phyloP scores from a whole-genome alignment of 2,888 invertebrate species.

The Dolomedes plantarius region DNA sequence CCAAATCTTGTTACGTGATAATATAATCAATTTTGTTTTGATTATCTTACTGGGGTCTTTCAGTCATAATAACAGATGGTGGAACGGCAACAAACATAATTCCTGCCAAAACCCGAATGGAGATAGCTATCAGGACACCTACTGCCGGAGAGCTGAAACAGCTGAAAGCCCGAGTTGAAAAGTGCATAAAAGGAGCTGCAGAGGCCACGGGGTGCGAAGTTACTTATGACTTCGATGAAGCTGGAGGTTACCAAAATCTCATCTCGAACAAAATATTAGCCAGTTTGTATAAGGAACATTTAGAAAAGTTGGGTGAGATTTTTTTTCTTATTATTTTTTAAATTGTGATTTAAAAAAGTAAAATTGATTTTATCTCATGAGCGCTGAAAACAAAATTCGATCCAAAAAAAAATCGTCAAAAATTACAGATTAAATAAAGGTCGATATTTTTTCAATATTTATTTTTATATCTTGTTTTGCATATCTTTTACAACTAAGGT shows the following conservation, averaged over 20 bases:
- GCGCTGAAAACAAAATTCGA: too few species aligned
- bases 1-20: too few species aligned
- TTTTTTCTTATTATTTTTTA: too few species aligned
- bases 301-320: constrained; percentile 72
- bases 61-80: constrained; percentile 71
- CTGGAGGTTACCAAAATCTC: constrained; percentile 74
- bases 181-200: constrained; percentile 75
- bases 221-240: constrained; percentile 13
- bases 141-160: constrained; percentile 74
- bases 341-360: too few species aligned
- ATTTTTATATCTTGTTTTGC: too few species aligned
- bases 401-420: too few species aligned
- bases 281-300: constrained; percentile 74
- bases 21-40: too few species aligned
- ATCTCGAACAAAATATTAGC: constrained; percentile 75
- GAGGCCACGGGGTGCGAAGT: constrained; percentile 60
- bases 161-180: constrained; percentile 73
- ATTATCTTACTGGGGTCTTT: too few species aligned
- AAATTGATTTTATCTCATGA: too few species aligned
- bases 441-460: too few species aligned
- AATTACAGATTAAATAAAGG: too few species aligned
- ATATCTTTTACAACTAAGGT: too few species aligned
- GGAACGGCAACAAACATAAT: constrained; percentile 71
- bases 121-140: constrained; percentile 75
- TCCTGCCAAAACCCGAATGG: constrained; percentile 74